Evolutionary conservation across 2,797 vertebrate species (phyloP), one percentile per base, ranked within the genome.

Genomic region (Monodelphis domestica): DNA sequence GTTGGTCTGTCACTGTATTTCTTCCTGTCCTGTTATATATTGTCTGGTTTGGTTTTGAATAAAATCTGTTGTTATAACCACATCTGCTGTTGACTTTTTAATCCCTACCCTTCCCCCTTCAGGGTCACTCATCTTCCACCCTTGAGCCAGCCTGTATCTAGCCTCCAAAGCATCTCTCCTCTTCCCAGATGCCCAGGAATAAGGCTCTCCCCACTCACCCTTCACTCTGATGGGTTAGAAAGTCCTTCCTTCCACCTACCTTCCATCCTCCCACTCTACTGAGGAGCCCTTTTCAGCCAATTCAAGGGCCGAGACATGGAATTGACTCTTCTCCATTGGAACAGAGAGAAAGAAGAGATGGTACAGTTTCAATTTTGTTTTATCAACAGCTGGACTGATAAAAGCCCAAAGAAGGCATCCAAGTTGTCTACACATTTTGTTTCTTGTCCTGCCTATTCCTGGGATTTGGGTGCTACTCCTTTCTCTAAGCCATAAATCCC

Each of bases 21-120:
- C 63, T 78, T 55, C 26, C 95, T 92, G 50, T 91, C 52, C 88
- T 70, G 29, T 90, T 55, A 33, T 33, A 90, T n/a, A n/a, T n/a
- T 52, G 91, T 91, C 91, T 55, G 59, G 91, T 89, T 89, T 90
- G 51, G 89, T 63, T 29, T 93, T 78, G 38, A 97, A 95, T 97
- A 97, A 97, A 97, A 94, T 89, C 93, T 95, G 87, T 87, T 88
- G 1, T 95, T 87, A 10, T 26, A 70, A 78, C 45, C 87, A 78
- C 59, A 15, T 90, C 63, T 89, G 89, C 87, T 12, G 29, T 91
- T 51, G 45, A 28, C 15, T 1, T 38, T n/a, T 90, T 52, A 51
- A 89, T 95, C 92, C 87, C 28, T 87, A 52, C 84, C 38, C 12
- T 26, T 28, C 26, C 57, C 38, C 78, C 91, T 78, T 78, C 10